Percentiles rank a stretch among this genome's conserved stretches.
Evolutionary conservation across 1,140 invertebrate genomes (phyloP).

Genomic region (Pristionchus pacificus): DNA sequence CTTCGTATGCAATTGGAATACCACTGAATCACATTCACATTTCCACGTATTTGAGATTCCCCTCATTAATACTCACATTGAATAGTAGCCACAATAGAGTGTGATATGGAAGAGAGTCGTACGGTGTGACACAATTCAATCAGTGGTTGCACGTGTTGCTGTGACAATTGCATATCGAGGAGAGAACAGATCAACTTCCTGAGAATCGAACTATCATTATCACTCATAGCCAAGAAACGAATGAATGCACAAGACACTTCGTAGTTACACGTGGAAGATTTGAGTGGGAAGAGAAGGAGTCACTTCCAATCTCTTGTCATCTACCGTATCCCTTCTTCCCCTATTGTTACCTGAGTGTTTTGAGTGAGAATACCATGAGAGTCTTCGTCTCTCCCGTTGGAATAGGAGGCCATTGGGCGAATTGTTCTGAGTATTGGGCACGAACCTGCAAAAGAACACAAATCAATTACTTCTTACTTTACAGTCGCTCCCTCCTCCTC

Average conservation of each 20-base stretch:
- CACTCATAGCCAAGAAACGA: neutral
- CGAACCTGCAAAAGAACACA: neutral
- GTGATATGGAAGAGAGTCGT: constrained; percentile 7
- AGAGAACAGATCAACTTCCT: constrained; percentile 42
- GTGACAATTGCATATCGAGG: constrained; percentile 43
- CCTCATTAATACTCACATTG: constrained; percentile 3
- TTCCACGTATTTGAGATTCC: constrained; percentile 8
- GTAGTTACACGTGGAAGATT: too few relatives aligned
- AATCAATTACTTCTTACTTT: constrained; percentile 13
- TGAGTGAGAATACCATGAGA: constrained; percentile 15
- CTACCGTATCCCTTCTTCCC: too few relatives aligned
- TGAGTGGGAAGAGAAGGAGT: neutral
- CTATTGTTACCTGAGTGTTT: constrained; percentile 6
- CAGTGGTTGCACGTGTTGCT: constrained; percentile 48
- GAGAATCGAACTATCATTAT: constrained; percentile 11
- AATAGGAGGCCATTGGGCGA: constrained; percentile 44
- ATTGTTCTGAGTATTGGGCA: constrained; percentile 39
- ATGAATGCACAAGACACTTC: too few relatives aligned
- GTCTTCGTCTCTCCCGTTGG: constrained; percentile 11
- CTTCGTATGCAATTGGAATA: constrained; percentile 33
- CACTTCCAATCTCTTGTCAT: too few relatives aligned
- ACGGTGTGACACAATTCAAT: constrained; percentile 51
- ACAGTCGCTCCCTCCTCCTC: neutral
- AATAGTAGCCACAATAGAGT: neutral
- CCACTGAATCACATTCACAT: constrained; percentile 36